Conservation (phyloP, 2,888 invertebrate species). For the Clistopyga incitator region DNA sequence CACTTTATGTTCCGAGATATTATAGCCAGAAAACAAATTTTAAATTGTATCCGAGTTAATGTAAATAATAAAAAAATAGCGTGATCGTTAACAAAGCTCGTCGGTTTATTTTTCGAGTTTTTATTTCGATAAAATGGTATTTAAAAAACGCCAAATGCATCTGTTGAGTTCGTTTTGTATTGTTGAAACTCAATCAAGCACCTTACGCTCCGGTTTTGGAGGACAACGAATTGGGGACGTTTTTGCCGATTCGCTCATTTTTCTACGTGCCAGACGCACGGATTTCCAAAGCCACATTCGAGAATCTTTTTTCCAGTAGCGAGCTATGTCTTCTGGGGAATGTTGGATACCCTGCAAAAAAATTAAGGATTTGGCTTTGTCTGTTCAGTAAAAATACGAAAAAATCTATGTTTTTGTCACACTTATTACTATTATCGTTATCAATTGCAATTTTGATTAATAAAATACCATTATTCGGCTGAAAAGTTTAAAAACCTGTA, state of each 20-base stretch:
- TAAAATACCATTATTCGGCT: too few relatives aligned
- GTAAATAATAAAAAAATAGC: constrained; percentile 49
- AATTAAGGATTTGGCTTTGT: not conserved
- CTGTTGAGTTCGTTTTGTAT: not conserved
- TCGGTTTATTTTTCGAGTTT: constrained; percentile 39
- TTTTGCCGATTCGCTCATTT: constrained; percentile 66
- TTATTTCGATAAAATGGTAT: constrained; percentile 11
- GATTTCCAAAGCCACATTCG: constrained; percentile 88
- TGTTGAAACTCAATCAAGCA: constrained; percentile 17
- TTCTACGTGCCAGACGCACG: constrained; percentile 72
- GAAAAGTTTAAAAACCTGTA: too few relatives aligned
- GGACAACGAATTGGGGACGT: constrained; percentile 48
- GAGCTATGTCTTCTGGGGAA: constrained; percentile 87
- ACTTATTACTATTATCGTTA: too few relatives aligned
- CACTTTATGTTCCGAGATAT: not conserved
- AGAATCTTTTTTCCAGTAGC: constrained; percentile 90
- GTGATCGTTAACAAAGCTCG: constrained; percentile 16
- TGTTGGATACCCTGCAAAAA: constrained; percentile 86
- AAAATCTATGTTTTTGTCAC: too few relatives aligned
- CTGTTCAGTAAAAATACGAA: not conserved
- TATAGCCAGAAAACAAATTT: constrained; percentile 1
- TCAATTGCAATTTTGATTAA: too few relatives aligned
- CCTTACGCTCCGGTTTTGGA: constrained; percentile 31
- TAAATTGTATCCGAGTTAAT: constrained; percentile 44
- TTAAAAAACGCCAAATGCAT: not conserved